Base-by-base conservation (phyloP, 2,113 vertebrate genomes). In the Centropristis striata region DNA sequence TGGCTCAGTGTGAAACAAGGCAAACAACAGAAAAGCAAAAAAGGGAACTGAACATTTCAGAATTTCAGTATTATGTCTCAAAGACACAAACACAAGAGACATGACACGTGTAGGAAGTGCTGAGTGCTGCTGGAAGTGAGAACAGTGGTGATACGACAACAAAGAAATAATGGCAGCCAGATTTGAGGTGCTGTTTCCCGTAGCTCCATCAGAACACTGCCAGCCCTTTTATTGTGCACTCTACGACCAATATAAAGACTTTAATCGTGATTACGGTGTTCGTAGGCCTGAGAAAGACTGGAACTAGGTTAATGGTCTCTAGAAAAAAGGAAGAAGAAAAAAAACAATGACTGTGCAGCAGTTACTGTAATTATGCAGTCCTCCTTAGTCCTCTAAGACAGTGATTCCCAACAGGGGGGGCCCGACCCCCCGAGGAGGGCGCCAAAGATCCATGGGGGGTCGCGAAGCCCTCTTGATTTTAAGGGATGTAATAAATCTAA, bases 341-440 rank as follows among this genome's bases (percentile, higher is more conserved):
- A 71, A 82, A 71, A 75, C 44, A 63, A 65, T 63, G 23, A 32
- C 18, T 46, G 25, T 70, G 57, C 54, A 69, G 53, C 36, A 76
- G 66, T 69, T 78, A 66, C 81, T 78, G 74, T 25, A 55, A 84
- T 87, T 75, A 85, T 64, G 23, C 11, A 2, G 13, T 15, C 44
- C 39, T 67, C 27, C 23, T 61, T 3, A 9, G 32, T 72, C 37
- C 32, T 75, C 69, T 20, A n/a, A n/a, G n/a, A n/a, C n/a, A n/a
- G n/a, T n/a, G n/a, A n/a, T n/a, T n/a, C n/a, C n/a, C n/a, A n/a
- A n/a, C n/a, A n/a, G n/a, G n/a, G n/a, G n/a, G n/a, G n/a, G n/a
- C n/a, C n/a, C n/a, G n/a, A n/a, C n/a, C n/a, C n/a, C n/a, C n/a
- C n/a, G n/a, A n/a, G n/a, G n/a, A n/a, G n/a, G n/a, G n/a, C n/a